Percentiles rank a stretch among this genome's conserved stretches.
phyloP scores from a whole-genome alignment of 2,113 vertebrate species.

The mouse (Mus musculus) region DNA sequence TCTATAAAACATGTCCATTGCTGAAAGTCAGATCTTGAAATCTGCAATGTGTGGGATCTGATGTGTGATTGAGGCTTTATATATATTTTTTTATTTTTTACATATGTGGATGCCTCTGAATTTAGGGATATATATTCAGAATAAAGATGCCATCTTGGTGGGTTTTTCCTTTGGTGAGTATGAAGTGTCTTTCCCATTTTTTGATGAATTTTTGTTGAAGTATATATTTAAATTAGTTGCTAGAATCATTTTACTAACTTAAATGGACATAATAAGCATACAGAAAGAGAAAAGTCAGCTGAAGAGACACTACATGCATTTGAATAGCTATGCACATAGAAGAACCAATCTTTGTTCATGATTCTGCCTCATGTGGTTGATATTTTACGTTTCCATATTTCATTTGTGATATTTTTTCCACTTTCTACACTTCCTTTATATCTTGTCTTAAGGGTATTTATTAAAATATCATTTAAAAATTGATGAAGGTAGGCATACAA shows the following conservation, averaged over 20 bases:
- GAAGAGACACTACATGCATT: background rate
- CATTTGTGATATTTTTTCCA: background rate
- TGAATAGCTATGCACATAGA: background rate
- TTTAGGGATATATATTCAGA: too few relatives aligned
- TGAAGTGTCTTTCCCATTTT: too few relatives aligned
- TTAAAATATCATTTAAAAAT: conserved; percentile 1
- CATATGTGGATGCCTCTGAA: too few relatives aligned
- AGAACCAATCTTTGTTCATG: background rate
- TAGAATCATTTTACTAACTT: background rate
- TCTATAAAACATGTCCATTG: background rate
- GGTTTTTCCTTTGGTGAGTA: too few relatives aligned
- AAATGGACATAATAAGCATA: background rate
- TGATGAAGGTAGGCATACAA: background rate
- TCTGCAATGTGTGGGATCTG: background rate
- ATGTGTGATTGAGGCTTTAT: background rate
- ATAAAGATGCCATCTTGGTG: too few relatives aligned
- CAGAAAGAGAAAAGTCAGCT: background rate
- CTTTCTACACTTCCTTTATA: background rate
- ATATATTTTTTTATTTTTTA: too few relatives aligned
- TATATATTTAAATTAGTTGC: background rate
- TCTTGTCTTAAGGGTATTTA: background rate
- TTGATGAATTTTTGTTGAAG: too few relatives aligned
- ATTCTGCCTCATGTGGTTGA: background rate
- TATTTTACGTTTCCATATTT: background rate
- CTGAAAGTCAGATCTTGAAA: background rate